Percentiles rank a stretch among this genome's conserved stretches.
phyloP scores from a whole-genome alignment of 1,140 invertebrate species.

The Drosophila sulfurigaster region DNA sequence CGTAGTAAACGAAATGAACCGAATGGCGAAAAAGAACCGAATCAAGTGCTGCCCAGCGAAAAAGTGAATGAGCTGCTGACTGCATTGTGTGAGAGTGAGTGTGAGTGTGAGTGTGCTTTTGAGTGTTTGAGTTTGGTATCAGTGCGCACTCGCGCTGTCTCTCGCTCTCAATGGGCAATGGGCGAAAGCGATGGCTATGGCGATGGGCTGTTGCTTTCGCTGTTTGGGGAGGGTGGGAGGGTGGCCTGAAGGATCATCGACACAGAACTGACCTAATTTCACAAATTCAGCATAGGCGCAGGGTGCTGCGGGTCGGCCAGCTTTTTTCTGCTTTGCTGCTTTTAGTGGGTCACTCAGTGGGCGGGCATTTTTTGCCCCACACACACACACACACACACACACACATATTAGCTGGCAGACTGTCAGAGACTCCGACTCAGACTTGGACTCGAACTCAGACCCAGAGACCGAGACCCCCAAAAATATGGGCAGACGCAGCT shows the following conservation, averaged over 20 bases:
- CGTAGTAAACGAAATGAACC: slow-evolving; percentile 73
- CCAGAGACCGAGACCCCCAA: slow-evolving; percentile 30
- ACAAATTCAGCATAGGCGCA: slow-evolving; percentile 79
- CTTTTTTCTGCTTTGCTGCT: slow-evolving; percentile 15
- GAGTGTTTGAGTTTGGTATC: slow-evolving; percentile 36
- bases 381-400: not conserved
- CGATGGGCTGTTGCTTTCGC: slow-evolving; percentile 51
- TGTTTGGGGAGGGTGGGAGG: slow-evolving; percentile 38
- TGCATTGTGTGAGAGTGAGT: slow-evolving; percentile 50
- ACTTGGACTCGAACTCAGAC: slow-evolving; percentile 13
- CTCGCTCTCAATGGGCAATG: slow-evolving; percentile 31
- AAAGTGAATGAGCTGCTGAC: slow-evolving; percentile 71
- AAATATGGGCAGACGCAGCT: slow-evolving; percentile 33
- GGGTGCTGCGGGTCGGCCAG: slow-evolving; percentile 53
- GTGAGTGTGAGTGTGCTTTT: slow-evolving; percentile 32
- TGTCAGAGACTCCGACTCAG: slow-evolving; percentile 9
- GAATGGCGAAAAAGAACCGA: slow-evolving; percentile 54
- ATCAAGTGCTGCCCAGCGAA: slow-evolving; percentile 62
- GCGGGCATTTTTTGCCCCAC: slow-evolving; percentile 16
- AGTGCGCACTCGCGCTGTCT: slow-evolving; percentile 74
- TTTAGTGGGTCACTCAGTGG: slow-evolving; percentile 72
- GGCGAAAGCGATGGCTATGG: slow-evolving; percentile 8
- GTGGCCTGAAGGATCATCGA: slow-evolving; percentile 84
- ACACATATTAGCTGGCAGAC: slow-evolving; percentile 5
- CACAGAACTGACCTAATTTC: slow-evolving; percentile 85